phyloP scores from a whole-genome alignment of 2,888 invertebrate genomes.

The Agapetus fuscipes region DNA sequence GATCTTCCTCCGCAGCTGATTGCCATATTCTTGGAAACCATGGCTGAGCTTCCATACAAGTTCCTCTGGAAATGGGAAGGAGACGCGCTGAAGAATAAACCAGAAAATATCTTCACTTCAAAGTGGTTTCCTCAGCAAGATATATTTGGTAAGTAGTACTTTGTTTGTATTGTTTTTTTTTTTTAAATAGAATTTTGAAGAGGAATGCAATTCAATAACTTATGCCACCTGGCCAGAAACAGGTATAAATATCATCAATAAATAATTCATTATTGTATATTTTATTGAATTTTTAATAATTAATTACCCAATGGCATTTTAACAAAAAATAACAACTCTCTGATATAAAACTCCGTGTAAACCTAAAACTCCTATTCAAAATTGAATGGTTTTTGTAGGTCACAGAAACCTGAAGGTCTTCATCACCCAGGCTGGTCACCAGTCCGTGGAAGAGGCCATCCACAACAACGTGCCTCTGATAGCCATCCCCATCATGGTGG shows the following conservation, averaged over 20 bases:
- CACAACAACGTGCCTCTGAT: slow-evolving; percentile 16
- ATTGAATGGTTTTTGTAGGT: no score
- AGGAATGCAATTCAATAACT: no score
- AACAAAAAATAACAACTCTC: no score
- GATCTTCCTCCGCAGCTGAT: slow-evolving; percentile 23
- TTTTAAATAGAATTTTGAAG: no score
- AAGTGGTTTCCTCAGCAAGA: slow-evolving; percentile 32
- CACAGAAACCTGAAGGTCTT: slow-evolving; percentile 19
- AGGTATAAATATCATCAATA: no score
- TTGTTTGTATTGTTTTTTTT: no score
- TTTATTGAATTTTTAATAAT: no score
- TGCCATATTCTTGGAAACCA: slow-evolving; percentile 24
- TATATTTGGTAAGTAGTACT: slow-evolving; percentile 25
- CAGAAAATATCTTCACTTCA: slow-evolving; percentile 25
- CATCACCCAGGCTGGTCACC: slow-evolving; percentile 18
- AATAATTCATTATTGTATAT: no score
- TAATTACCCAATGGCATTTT: no score
- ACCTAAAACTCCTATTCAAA: no score
- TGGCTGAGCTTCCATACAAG: slow-evolving; percentile 25
- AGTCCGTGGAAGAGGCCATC: slow-evolving; percentile 20
- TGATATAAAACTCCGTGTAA: no score
- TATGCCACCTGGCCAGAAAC: no score
- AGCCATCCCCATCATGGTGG: slow-evolving; percentile 18
- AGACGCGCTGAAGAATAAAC: slow-evolving; percentile 22
- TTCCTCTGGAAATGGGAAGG: slow-evolving; percentile 30